Conservation (phyloP, 2,888 invertebrate genomes). For the Rhagophthalmus giganteus region DNA sequence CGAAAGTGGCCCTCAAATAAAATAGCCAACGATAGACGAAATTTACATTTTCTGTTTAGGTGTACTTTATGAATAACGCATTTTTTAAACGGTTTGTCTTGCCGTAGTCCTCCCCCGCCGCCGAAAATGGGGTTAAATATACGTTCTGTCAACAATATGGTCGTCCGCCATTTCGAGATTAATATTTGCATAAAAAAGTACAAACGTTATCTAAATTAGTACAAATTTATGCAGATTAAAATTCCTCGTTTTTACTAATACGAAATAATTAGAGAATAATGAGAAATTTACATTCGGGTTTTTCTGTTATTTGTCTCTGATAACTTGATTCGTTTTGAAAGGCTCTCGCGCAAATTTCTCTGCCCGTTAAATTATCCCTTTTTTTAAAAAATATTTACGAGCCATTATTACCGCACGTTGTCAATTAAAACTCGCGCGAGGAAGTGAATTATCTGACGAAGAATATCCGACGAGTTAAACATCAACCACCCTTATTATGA, state of each 20-base stretch:
- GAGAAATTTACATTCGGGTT: background rate
- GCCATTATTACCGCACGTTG: background rate
- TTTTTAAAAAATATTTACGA: too few species aligned
- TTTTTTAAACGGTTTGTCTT: constrained; percentile 10
- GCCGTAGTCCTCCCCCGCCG: background rate
- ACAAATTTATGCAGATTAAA: constrained; percentile 6
- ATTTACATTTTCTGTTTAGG: constrained; percentile 13
- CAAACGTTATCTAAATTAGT: constrained; percentile 4
- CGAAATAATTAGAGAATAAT: background rate
- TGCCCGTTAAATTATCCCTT: background rate
- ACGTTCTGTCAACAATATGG: constrained; percentile 6
- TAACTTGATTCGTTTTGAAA: background rate
- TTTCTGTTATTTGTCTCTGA: background rate
- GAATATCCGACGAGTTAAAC: too few species aligned
- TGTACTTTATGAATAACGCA: constrained; percentile 10
- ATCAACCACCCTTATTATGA: too few species aligned
- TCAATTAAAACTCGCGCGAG: too few species aligned
- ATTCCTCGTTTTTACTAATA: background rate
- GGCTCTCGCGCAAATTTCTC: background rate
- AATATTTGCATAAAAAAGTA: constrained; percentile 8
- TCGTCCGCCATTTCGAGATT: constrained; percentile 9
- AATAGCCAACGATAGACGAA: constrained; percentile 3
- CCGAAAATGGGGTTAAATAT: constrained; percentile 1
- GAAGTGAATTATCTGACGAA: too few species aligned
- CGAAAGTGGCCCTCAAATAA: constrained; percentile 10